Percentiles rank a stretch among this genome's conserved stretches.
phyloP scores from a whole-genome alignment of 30 jellyfish, hydroid and myxozoan species.

The Phacellophora camtschatica region DNA sequence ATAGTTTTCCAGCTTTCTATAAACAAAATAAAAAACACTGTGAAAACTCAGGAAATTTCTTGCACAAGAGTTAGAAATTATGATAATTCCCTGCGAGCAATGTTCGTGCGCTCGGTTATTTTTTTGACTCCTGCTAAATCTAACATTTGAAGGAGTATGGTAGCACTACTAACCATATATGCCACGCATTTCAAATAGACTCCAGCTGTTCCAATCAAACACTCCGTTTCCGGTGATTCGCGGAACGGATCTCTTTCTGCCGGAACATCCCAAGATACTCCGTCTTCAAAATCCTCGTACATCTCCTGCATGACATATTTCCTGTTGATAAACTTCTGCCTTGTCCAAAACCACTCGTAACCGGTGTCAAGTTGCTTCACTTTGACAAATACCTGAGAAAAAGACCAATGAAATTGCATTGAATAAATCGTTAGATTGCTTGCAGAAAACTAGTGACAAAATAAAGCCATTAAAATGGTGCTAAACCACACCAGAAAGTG shows the following conservation, averaged over 20 bases:
- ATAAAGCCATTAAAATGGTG: no score
- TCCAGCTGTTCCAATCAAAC: conserved; percentile 71
- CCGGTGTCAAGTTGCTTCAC: conserved; percentile 76
- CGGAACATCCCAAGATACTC: conserved; percentile 82
- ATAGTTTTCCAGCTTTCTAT: no score
- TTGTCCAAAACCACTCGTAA: conserved; percentile 73
- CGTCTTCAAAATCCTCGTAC: conserved; percentile 79
- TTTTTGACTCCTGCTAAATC: no score
- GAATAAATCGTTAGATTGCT: no score
- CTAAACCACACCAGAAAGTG: no score
- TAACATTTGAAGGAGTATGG: neutral
- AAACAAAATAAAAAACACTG: no score
- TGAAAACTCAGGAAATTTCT: no score
- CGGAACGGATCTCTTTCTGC: conserved; percentile 80
- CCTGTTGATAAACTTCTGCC: conserved; percentile 72
- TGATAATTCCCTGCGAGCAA: no score
- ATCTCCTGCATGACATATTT: conserved; percentile 85
- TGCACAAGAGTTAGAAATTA: no score
- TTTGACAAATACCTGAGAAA: conserved; percentile 57
- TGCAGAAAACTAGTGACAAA: no score
- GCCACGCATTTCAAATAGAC: conserved; percentile 75
- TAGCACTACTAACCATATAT: conserved; percentile 44
- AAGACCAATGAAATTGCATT: no score
- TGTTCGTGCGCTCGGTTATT: neutral
- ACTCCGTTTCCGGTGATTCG: conserved; percentile 80